These are phyloP conservation scores for Cinclus mexicanus DNA, from an alignment of 2,113 vertebrate genomes.

Conservation along the genomic window DNA sequence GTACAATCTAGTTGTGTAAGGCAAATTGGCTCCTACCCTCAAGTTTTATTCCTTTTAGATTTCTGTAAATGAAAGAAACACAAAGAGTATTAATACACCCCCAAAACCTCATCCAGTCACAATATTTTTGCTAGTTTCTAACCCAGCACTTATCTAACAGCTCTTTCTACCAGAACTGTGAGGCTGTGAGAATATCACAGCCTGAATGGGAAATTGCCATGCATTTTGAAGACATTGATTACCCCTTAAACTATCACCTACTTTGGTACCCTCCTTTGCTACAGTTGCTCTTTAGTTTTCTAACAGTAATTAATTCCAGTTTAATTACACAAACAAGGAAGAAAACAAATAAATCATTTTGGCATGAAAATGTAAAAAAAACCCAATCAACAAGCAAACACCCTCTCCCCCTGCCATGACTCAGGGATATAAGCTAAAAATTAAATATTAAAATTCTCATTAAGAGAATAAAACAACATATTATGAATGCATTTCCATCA, in stretches of 20 bases:
- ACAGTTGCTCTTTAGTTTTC: constrained; percentile 23
- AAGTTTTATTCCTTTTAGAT: background rate
- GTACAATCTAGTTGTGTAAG: background rate
- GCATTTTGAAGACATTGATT: constrained; percentile 14
- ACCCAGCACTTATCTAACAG: background rate
- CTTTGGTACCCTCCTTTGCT: background rate
- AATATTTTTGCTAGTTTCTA: background rate
- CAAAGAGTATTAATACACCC: background rate
- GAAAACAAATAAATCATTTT: constrained; percentile 51
- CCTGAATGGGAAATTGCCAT: background rate
- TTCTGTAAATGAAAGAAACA: background rate
- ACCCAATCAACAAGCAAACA: background rate
- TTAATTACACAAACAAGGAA: constrained; percentile 44
- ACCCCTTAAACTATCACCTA: background rate
- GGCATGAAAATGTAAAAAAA: background rate
- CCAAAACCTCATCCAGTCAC: background rate
- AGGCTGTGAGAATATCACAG: background rate
- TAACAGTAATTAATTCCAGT: constrained; percentile 29
- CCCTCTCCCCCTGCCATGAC: background rate
- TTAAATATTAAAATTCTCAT: background rate
- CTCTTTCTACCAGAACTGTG: background rate
- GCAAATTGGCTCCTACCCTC: background rate
- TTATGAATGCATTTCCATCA: background rate
- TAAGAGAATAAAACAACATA: background rate
- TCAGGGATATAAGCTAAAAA: background rate